Evolutionary conservation across 2,888 invertebrate species (phyloP), one percentile per base, ranked within the genome.

Genomic region (Drosophila bunnanda): DNA sequence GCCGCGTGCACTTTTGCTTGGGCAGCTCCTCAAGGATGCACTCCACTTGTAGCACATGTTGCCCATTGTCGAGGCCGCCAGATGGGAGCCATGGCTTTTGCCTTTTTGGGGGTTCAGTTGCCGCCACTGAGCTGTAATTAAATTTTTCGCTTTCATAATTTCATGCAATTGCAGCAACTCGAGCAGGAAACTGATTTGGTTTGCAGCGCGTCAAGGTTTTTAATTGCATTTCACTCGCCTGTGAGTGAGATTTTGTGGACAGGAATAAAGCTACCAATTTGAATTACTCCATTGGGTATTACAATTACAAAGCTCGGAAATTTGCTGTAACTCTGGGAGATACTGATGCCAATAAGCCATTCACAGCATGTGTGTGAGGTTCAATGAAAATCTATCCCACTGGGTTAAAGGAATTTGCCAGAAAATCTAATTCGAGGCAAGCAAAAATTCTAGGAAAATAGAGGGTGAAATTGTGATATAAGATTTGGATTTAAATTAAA

Each of bases 1-100:
- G 46, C 46, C 74, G 65, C 79, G 71, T 78, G 77, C 69, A 66
- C 76, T 75, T 75, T 76, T 80, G 88, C 84, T 69, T 79, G 80
- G 80, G 59, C 75, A 76, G 76, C 79, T 72, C 80, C 68, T 88
- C 77, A 76, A 85, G 85, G 79, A 83, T 88, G 81, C 67, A 68
- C 85, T 85, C 87, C 84, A 88, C 88, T 76, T 85, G 85, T 85
- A 81, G 85, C 85, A 85, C 88, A 85, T 85, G 85, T 85, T 88
- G 83, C 86, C 71, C 64, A 39, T 72, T 72, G 73, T 57, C 28
- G 56, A 12, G 46, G 44, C 32, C 5, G 34, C 9, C 50, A 39
- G 59, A 20, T 61, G 53, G 62, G 28, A 34, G 41, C 59, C 58
- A 9, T 34, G 50, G 54, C 2, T 32, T 48, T 52, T 44, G 76